Evolutionary conservation across 2,113 vertebrate species (phyloP).

Genomic region (Rutilus rutilus): DNA sequence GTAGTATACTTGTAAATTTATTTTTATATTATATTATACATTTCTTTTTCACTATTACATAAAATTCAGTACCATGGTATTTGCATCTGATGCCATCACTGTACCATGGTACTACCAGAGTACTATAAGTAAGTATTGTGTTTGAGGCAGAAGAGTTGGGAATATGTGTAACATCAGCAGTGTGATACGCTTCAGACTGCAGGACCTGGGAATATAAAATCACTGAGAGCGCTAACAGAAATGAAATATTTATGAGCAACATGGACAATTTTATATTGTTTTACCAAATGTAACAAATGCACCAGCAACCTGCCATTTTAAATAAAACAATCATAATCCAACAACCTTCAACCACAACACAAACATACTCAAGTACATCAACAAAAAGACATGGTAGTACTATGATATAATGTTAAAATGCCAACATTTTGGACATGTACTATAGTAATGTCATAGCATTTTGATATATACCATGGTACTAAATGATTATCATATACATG

Average conservation of each 20-base stretch:
- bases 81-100: no score
- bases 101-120: no score
- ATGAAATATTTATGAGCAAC: not conserved
- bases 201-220: slow-evolving; percentile 19
- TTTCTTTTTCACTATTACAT: not conserved
- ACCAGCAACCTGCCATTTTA: not conserved
- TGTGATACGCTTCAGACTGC: not conserved
- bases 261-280: no score
- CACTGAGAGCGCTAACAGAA: not conserved
- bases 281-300: not conserved
- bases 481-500: not conserved
- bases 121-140: no score
- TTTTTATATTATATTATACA: no score
- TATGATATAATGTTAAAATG: not conserved
- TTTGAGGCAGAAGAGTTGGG: not conserved
- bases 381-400: not conserved
- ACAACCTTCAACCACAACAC: not conserved
- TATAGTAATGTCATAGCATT: not conserved
- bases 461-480: not conserved
- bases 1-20: no score
- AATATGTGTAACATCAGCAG: not conserved
- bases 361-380: not conserved
- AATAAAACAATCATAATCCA: not conserved
- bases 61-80: not conserved
- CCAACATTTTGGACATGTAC: not conserved